Evolutionary conservation across 2,113 vertebrate genomes (phyloP), one percentile per base, ranked within the genome.

Genomic region (Spea multiplicata): DNA sequence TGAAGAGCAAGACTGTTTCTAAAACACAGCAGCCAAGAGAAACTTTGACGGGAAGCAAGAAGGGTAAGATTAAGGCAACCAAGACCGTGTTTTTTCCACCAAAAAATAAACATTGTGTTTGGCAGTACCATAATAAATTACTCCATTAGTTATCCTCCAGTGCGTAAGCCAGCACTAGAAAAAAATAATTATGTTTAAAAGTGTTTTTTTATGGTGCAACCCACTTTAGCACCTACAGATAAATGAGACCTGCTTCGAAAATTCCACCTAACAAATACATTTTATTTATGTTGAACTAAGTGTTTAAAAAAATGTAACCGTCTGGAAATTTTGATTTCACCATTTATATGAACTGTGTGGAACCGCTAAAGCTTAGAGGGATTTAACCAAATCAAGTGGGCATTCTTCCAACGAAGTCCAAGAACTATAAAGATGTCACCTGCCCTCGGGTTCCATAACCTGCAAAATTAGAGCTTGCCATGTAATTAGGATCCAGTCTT

Each of bases 71-170:
- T 88, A 80, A 8, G 87, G 88, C 85, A 84, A 84, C 81, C 78
- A 87, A 85, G 90, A 83, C 86, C 85, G 82, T 83, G 87, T 86
- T 91, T 91, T 71, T 55, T 71, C 78, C 64, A 55, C 88, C 86
- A 87, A 91, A 89, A 73, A 88, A 88, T 68, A 92, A 93, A 92
- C 91, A 92, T 92, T 92, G 84, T 83, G 75, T 83, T 93, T 92
- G 91, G 92, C 89, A 84, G 78, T 45, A 53, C 71, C 72, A 9
- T 17, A 0, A 66, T 86, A 80, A 85, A 87, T 86, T 82, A 84
- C 86, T 86, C 85, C 80, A 85, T 86, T 84, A 88, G 84, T 88
- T 88, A 88, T 87, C 8, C 66, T 81, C 57, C 83, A 85, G 84
- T 87, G 84, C 87, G 87, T 88, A 88, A 87, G 76, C 87, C 88